These are phyloP conservation scores for Dallia pectoralis DNA, from an alignment of 2,797 vertebrate genomes.

Conservation along the genomic window DNA sequence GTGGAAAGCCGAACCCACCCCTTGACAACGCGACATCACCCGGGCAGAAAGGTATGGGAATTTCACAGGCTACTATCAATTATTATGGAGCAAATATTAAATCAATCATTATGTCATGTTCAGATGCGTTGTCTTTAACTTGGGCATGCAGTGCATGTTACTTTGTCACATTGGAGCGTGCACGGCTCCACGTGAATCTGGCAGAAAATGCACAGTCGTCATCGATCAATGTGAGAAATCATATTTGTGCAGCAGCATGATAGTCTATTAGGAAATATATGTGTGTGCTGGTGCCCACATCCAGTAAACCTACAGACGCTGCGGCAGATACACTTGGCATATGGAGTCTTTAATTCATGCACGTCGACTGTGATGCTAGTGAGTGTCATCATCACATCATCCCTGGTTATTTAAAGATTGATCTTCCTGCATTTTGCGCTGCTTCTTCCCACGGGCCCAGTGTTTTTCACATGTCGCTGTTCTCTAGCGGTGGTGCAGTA, in stretches of 20 bases:
- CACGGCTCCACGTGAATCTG: conserved; percentile 50
- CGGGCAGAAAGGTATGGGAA: conserved; percentile 74
- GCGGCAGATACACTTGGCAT: conserved; percentile 75
- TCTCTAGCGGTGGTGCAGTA: conserved; percentile 65
- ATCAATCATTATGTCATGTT: conserved; percentile 10
- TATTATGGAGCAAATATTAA: not conserved
- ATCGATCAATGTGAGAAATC: conserved; percentile 56
- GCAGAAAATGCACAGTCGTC: conserved; percentile 48
- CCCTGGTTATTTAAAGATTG: conserved; percentile 76
- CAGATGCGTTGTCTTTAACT: conserved; percentile 38
- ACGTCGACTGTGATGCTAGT: conserved; percentile 70
- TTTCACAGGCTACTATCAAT: conserved; percentile 54
- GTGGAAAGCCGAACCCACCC: conserved; percentile 68
- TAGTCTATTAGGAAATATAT: conserved; percentile 46
- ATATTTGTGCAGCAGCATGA: conserved; percentile 51
- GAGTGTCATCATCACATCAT: conserved; percentile 74
- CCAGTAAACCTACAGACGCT: conserved; percentile 65
- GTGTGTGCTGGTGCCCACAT: conserved; percentile 52
- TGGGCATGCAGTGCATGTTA: conserved; percentile 40
- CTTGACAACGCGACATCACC: conserved; percentile 73
- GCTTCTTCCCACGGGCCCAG: conserved; percentile 53
- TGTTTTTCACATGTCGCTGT: conserved; percentile 42
- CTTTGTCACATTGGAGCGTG: conserved; percentile 56
- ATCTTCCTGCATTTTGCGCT: conserved; percentile 58
- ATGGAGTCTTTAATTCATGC: conserved; percentile 64